Percentiles rank a stretch among this genome's conserved stretches.
phyloP scores from a whole-genome alignment of 1,140 invertebrate species.

The Scaptomyza pallida region DNA sequence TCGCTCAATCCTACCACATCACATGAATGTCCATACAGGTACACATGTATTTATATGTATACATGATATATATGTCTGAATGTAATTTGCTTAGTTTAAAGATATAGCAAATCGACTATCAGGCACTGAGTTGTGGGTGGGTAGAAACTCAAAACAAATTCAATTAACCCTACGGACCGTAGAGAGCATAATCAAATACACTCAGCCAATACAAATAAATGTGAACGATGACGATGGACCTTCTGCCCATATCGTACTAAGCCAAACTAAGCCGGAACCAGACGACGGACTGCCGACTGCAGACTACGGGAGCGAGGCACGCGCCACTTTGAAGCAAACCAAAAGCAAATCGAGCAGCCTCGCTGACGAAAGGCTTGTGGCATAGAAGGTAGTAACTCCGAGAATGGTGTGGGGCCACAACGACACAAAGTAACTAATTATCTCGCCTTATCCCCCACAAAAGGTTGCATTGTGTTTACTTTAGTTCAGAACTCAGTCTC shows the following conservation, averaged over 20 bases:
- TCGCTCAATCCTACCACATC: constrained; percentile 1
- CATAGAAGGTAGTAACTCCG: not conserved
- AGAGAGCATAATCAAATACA: constrained; percentile 79
- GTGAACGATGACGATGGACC: constrained; percentile 37
- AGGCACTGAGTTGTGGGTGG: constrained; percentile 18
- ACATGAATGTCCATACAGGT: constrained; percentile 30
- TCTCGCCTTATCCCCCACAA: constrained; percentile 71
- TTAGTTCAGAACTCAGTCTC: no score
- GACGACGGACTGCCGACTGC: constrained; percentile 38
- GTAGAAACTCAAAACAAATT: constrained; percentile 71
- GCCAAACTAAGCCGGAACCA: constrained; percentile 43
- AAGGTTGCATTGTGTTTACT: no score
- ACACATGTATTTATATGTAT: not conserved
- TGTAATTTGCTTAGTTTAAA: no score
- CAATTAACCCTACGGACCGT: constrained; percentile 79
- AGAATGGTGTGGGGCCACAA: constrained; percentile 57
- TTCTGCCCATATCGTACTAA: constrained; percentile 16
- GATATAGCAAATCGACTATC: constrained; percentile 45
- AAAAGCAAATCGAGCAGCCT: constrained; percentile 50
- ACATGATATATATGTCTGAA: no score
- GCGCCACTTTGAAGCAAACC: constrained; percentile 55
- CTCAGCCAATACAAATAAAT: constrained; percentile 78
- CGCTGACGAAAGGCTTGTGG: constrained; percentile 12
- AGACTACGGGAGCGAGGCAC: constrained; percentile 52
- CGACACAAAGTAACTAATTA: constrained; percentile 80